Base-by-base conservation (phyloP, 1,140 invertebrate genomes). In the Chrysoperla carnea region DNA sequence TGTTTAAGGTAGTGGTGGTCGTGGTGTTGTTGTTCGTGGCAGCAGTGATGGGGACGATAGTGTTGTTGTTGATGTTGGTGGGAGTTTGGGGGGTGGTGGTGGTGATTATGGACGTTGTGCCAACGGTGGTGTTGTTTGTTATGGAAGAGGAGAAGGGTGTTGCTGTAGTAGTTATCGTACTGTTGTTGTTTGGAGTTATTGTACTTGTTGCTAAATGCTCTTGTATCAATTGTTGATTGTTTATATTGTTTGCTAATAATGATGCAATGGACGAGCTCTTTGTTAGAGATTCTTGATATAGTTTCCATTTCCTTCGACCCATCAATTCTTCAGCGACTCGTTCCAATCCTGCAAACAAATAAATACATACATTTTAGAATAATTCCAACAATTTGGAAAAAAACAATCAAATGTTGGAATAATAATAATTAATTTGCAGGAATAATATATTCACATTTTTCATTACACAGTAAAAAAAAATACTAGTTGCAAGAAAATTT, bases 251-350 rank as follows among this genome's bases (percentile, higher is more conserved):
- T 61, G 57, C 49, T 54, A 61, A 61, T 58, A 68, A 69, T 23
- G 17, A 23, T 23, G 17, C 17, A 23, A 23, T 63, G 68, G 69
- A 61, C 66, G 60, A 62, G 55, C 64, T 70, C 61, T 67, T 73
- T 63, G 71, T 71, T 67, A 81, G 71, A 62, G 72, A 78, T 68
- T 82, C 84, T 75, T 81, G 86, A 64, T 82, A 86, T 68, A 84
- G 76, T 75, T 81, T 84, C 81, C 86, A 88, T 84, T 78, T 84
- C 76, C 83, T 81, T 74, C 81, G 76, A 73, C 85, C 86, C 80
- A 88, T 88, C 72, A 90, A 84, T 76, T 90, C 85, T 72, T 90
- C 85, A 70, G 87, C 86, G 69, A 93, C 81, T 69, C 84, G 77
- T 81, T 93, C 87, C 76, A 93, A 73, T 74, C 87, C 88, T 93